phyloP scores from a whole-genome alignment of 2,797 vertebrate genomes.

The Emydoidea blandingii region DNA sequence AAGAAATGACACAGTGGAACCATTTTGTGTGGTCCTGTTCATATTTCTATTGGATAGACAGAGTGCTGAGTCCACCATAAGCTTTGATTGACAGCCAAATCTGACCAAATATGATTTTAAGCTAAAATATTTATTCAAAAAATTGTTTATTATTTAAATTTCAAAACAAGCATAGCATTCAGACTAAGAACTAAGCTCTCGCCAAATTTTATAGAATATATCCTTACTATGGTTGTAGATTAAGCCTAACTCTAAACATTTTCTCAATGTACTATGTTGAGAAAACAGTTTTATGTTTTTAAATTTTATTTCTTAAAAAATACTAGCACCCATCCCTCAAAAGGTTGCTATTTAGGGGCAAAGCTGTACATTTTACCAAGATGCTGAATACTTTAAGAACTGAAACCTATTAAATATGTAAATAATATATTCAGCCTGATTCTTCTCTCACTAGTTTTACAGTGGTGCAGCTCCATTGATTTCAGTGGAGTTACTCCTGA shows the following conservation, averaged over 20 bases:
- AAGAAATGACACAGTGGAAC: slow-evolving; percentile 79
- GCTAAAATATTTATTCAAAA: slow-evolving; percentile 73
- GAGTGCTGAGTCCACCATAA: slow-evolving; percentile 64
- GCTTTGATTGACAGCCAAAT: slow-evolving; percentile 79
- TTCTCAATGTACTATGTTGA: slow-evolving; percentile 65
- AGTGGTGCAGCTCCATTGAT: background rate
- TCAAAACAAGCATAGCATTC: slow-evolving; percentile 80
- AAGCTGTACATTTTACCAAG: slow-evolving; percentile 34
- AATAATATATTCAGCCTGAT: background rate
- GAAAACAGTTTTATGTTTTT: slow-evolving; percentile 55
- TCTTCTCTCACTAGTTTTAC: background rate
- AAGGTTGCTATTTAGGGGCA: background rate
- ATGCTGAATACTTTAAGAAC: background rate
- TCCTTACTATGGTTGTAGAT: slow-evolving; percentile 46
- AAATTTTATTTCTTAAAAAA: slow-evolving; percentile 32
- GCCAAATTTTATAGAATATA: slow-evolving; percentile 67
- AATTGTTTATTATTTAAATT: slow-evolving; percentile 83
- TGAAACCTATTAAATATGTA: background rate
- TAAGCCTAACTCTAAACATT: slow-evolving; percentile 71
- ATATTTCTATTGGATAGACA: slow-evolving; percentile 79
- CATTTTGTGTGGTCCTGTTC: slow-evolving; percentile 82
- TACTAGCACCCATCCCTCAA: background rate
- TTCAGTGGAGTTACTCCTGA: background rate
- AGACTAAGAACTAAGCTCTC: slow-evolving; percentile 64
- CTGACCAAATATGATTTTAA: slow-evolving; percentile 79